Evolutionary conservation across 2,797 vertebrate genomes (phyloP).

Genomic region (Notoglanidium macrostoma): DNA sequence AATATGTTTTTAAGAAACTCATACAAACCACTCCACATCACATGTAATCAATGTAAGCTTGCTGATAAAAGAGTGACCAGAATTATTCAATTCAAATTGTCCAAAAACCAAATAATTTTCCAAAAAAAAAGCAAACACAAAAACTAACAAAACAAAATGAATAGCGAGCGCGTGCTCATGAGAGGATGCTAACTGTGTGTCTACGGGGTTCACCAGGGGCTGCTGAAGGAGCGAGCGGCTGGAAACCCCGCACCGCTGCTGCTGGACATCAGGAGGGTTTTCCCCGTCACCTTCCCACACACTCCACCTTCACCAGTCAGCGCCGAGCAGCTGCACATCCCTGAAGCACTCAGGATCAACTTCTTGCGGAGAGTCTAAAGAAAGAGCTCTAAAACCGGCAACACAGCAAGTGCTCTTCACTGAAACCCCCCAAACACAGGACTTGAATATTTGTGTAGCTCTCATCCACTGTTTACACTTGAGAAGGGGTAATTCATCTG

Average conservation of each 20-base stretch:
- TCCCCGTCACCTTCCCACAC: slow-evolving; percentile 79
- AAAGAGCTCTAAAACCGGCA: not conserved
- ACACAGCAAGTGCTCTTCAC: not conserved
- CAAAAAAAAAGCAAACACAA: not conserved
- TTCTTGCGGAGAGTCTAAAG: slow-evolving; percentile 73
- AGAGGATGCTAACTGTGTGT: not conserved
- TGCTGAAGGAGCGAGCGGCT: slow-evolving; percentile 66
- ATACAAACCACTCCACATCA: not conserved
- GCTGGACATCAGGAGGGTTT: slow-evolving; percentile 75
- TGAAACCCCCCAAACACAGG: not conserved
- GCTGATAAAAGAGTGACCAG: not conserved
- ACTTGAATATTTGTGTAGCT: not conserved
- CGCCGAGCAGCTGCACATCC: slow-evolving; percentile 72
- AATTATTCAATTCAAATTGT: not conserved
- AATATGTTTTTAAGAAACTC: not conserved
- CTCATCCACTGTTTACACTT: not conserved
- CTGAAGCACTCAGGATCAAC: slow-evolving; percentile 74
- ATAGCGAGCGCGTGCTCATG: not conserved
- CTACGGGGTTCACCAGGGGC: slow-evolving; percentile 63
- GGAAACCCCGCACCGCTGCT: slow-evolving; percentile 72
- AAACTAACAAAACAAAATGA: not conserved
- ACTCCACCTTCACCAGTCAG: slow-evolving; percentile 59
- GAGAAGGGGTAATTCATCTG: not conserved
- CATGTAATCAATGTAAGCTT: not conserved
- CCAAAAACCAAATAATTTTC: not conserved